Evolutionary conservation across 1,140 invertebrate species (phyloP).

Genomic region (Habropoda laboriosa): DNA sequence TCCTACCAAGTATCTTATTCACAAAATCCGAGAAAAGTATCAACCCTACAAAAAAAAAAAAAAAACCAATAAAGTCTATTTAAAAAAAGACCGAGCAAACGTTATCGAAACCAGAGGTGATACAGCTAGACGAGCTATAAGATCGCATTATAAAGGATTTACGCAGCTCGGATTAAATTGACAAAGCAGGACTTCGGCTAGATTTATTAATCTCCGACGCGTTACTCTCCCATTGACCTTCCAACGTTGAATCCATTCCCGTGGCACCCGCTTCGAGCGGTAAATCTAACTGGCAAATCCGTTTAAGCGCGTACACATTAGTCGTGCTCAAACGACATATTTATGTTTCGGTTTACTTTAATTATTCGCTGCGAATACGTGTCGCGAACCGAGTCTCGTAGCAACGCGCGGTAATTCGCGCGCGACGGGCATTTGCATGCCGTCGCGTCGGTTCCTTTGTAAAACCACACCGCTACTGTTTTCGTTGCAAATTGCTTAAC

Average conservation of each 20-base stretch:
- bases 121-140: conserved; percentile 3
- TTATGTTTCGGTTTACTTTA: conserved; percentile 47
- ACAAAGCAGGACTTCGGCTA: background rate
- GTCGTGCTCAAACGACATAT: conserved; percentile 45
- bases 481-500: conserved; percentile 13
- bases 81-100: too few relatives aligned
- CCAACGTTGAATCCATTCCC: conserved; percentile 18
- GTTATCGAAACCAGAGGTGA: too few relatives aligned
- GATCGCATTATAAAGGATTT: background rate
- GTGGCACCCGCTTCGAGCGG: conserved; percentile 11
- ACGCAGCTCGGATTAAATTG: conserved; percentile 4
- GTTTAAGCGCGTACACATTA: conserved; percentile 50
- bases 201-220: conserved; percentile 38
- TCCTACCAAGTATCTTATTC: too few relatives aligned
- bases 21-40: too few relatives aligned
- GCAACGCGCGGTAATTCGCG: background rate
- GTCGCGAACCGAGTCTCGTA: background rate
- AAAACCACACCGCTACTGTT: background rate
- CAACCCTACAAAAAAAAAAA: too few relatives aligned
- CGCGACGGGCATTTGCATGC: background rate
- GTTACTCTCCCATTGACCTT: conserved; percentile 41
- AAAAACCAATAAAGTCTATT: too few relatives aligned
- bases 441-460: conserved; percentile 10
- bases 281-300: conserved; percentile 49
- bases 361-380: conserved; percentile 3